A percentile compares a stretch with the other conserved stretches of the same genome.
Evolutionary conservation across 2,888 invertebrate genomes (phyloP).

Genomic region (Thera britannica): DNA sequence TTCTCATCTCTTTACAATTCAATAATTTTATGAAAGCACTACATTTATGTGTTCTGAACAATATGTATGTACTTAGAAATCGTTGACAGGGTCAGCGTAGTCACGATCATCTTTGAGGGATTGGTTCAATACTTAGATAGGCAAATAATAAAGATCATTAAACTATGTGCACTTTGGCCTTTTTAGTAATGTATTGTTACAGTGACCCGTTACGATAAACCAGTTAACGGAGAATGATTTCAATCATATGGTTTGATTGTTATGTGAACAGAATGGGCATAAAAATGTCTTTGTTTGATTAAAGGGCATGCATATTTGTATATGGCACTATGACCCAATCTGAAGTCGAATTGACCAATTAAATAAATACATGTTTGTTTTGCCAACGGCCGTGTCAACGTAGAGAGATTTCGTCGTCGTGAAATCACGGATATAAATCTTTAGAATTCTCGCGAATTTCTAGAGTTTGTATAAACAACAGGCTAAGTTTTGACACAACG

Average conservation of each 20-base stretch:
- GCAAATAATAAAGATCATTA: slow-evolving; percentile 38
- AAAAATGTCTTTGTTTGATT: too few relatives aligned
- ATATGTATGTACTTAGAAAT: slow-evolving; percentile 27
- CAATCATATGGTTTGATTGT: not conserved
- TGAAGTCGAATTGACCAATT: slow-evolving; percentile 5
- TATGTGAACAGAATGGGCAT: too few relatives aligned
- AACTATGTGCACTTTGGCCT: slow-evolving; percentile 36
- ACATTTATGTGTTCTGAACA: slow-evolving; percentile 9
- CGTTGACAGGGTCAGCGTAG: slow-evolving; percentile 40
- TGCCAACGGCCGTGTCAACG: slow-evolving; percentile 17
- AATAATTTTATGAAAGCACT: slow-evolving; percentile 35
- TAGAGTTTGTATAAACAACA: slow-evolving; percentile 39
- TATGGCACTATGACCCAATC: not conserved
- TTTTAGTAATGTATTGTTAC: slow-evolving; percentile 9
- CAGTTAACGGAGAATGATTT: slow-evolving; percentile 1
- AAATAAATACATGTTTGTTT: slow-evolving; percentile 7
- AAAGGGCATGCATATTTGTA: not conserved
- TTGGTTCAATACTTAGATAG: slow-evolving; percentile 26
- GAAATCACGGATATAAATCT: slow-evolving; percentile 39
- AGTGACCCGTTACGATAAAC: slow-evolving; percentile 1
- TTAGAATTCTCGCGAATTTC: slow-evolving; percentile 47
- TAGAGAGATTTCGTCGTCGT: slow-evolving; percentile 19
- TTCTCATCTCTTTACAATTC: slow-evolving; percentile 30
- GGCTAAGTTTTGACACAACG: slow-evolving; percentile 49
- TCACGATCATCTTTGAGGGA: slow-evolving; percentile 40